Conservation (phyloP, 2,888 invertebrate genomes). For the Nowickia ferox region DNA sequence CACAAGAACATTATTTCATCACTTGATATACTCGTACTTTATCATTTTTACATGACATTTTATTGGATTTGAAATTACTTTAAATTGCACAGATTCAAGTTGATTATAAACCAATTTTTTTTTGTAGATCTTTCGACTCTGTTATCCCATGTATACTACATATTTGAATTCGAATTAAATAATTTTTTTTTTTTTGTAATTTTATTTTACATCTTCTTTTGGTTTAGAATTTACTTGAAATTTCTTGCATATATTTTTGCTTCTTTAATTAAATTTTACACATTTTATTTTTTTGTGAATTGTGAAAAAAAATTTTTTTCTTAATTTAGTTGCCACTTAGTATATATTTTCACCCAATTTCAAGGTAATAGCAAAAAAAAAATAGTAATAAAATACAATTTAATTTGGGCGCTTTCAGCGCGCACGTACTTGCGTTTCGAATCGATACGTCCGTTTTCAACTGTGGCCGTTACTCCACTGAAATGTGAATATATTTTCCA, state of each 20-base stretch:
- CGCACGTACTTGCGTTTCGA: constrained; percentile 70
- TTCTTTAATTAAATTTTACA: constrained; percentile 35
- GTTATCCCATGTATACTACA: not conserved
- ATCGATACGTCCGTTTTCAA: constrained; percentile 79
- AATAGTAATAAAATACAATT: constrained; percentile 66
- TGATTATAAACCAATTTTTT: constrained; percentile 42
- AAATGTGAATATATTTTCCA: constrained; percentile 78
- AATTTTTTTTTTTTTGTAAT: constrained; percentile 8
- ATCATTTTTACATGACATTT: constrained; percentile 3
- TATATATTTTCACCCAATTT: constrained; percentile 74
- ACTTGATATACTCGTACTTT: constrained; percentile 8
- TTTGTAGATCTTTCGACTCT: not conserved
- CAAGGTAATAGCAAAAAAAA: constrained; percentile 73
- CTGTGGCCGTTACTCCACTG: constrained; percentile 82
- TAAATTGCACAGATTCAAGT: constrained; percentile 15
- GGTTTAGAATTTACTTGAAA: not conserved
- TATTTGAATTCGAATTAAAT: constrained; percentile 8
- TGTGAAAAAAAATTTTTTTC: constrained; percentile 51
- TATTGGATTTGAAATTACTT: not conserved
- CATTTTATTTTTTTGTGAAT: constrained; percentile 52
- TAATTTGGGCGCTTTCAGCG: constrained; percentile 72
- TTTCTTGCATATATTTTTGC: not conserved
- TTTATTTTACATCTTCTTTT: not conserved
- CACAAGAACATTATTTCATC: constrained; percentile 38
- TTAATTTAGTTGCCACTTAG: constrained; percentile 69